Conservation (phyloP, 2,888 invertebrate genomes). For the Aphodius granarius region DNA sequence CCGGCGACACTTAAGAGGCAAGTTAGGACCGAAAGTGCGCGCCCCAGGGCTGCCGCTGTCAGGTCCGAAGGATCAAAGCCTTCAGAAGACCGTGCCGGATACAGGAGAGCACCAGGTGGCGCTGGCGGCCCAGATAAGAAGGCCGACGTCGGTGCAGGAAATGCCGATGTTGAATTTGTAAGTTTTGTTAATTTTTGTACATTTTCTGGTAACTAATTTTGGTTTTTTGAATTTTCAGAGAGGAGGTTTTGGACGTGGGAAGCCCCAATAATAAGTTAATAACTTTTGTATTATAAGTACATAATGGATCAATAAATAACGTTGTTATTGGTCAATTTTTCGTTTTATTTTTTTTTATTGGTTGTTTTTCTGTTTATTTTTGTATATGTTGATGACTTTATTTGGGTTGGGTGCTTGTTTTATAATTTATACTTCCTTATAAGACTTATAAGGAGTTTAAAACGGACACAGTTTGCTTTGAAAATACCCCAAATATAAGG, state of each 20-base stretch:
- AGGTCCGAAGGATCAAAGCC: conserved; percentile 70
- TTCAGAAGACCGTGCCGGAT: conserved; percentile 81
- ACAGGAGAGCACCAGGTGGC: conserved; percentile 74
- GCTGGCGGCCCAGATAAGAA: conserved; percentile 80
- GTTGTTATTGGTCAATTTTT: not conserved
- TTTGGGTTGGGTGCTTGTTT: too few relatives aligned
- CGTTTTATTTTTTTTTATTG: conserved; percentile 9
- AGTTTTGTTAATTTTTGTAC: conserved; percentile 38
- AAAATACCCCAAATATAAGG: too few relatives aligned
- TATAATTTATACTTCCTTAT: too few relatives aligned
- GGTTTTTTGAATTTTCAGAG: conserved; percentile 57
- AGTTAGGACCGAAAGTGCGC: conserved; percentile 80
- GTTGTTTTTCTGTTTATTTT: too few relatives aligned
- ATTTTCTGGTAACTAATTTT: conserved; percentile 16
- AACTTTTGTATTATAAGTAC: conserved; percentile 35
- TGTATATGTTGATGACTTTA: too few relatives aligned
- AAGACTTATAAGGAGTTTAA: too few relatives aligned
- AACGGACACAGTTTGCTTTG: too few relatives aligned
- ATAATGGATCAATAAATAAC: conserved; percentile 27
- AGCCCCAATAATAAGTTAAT: conserved; percentile 55
- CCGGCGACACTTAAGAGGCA: conserved; percentile 96
- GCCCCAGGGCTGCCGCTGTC: conserved; percentile 73
- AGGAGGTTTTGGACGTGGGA: conserved; percentile 80
- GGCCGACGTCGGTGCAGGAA: conserved; percentile 95
- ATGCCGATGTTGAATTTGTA: conserved; percentile 85